Conservation (phyloP, 37 sponge, comb jelly and placozoan genomes). For the Crambe crambe region DNA sequence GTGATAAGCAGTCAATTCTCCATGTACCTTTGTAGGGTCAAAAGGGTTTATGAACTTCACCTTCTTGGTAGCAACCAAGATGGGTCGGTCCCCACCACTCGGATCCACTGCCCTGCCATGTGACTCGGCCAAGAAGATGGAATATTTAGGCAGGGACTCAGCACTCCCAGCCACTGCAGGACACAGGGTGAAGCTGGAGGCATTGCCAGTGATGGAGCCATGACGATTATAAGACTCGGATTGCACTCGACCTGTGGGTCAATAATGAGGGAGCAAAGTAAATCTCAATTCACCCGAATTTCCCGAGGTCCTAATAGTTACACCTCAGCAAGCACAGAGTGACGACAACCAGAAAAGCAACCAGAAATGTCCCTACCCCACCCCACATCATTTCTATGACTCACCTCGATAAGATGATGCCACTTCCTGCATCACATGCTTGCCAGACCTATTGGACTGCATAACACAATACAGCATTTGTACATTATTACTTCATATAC, state of each 20-base stretch:
- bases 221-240: not conserved
- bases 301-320: no score
- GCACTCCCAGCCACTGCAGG: constrained; percentile 27
- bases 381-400: no score
- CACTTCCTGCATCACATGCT: no score
- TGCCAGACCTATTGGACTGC: no score
- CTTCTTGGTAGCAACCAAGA: not conserved
- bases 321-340: no score
- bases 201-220: not conserved
- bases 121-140: not conserved
- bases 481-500: no score
- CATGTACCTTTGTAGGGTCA: constrained; percentile 40
- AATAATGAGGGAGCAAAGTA: no score
- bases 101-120: not conserved
- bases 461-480: no score
- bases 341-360: no score
- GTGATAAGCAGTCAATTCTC: constrained; percentile 52
- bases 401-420: no score
- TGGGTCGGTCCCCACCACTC: not conserved
- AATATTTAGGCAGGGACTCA: constrained; percentile 15
- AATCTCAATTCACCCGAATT: no score
- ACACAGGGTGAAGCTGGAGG: not conserved
- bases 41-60: constrained; percentile 65
- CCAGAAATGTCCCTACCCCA: no score
- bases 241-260: not conserved